Evolutionary conservation across 2,888 invertebrate species (phyloP).

Genomic region (Agrilus biguttatus): DNA sequence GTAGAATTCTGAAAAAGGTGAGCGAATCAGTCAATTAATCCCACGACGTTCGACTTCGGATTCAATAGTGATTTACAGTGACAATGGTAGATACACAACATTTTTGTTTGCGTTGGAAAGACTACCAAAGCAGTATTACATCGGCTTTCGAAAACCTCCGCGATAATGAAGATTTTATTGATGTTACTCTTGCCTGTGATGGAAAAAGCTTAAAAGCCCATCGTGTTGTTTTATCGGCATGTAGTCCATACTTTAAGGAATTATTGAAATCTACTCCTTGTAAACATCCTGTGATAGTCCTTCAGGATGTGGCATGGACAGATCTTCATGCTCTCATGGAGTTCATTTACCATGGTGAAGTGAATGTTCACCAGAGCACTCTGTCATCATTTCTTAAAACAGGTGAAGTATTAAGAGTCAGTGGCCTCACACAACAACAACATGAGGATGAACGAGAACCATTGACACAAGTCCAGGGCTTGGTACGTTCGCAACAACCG

Average conservation of each 20-base stretch:
- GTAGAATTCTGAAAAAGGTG: no score
- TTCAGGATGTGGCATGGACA: slow-evolving; percentile 84
- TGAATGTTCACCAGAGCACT: slow-evolving; percentile 80
- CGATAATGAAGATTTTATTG: slow-evolving; percentile 85
- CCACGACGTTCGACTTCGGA: no score
- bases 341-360: slow-evolving; percentile 89
- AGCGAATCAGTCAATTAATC: no score
- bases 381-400: slow-evolving; percentile 81
- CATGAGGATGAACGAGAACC: slow-evolving; percentile 68
- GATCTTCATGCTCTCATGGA: slow-evolving; percentile 83
- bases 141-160: slow-evolving; percentile 85
- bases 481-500: slow-evolving; percentile 42
- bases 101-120: slow-evolving; percentile 90
- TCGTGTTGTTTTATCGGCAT: slow-evolving; percentile 77
- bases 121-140: slow-evolving; percentile 90
- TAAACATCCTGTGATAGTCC: slow-evolving; percentile 87
- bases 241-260: slow-evolving; percentile 85
- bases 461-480: slow-evolving; percentile 52
- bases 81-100: slow-evolving; percentile 90
- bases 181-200: slow-evolving; percentile 84
- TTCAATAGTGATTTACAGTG: slow-evolving; percentile 44
- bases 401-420: slow-evolving; percentile 78
- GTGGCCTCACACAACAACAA: slow-evolving; percentile 75
- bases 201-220: slow-evolving; percentile 85
- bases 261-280: slow-evolving; percentile 85